Conservation (phyloP, 2,113 vertebrate genomes). For the Ammodytes marinus region DNA sequence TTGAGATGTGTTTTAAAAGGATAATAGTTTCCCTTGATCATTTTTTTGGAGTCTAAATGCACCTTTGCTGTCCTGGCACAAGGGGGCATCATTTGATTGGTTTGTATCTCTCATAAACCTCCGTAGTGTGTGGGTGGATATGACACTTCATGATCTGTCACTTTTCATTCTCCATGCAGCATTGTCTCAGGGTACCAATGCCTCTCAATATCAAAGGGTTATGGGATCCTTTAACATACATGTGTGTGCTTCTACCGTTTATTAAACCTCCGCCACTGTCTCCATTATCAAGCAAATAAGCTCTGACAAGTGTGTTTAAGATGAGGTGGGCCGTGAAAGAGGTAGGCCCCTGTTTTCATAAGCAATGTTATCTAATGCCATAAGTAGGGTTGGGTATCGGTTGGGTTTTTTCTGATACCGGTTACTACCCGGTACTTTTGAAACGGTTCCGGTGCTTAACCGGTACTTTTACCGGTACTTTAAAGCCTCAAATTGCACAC, state of each 20-base stretch:
- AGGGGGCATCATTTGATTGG: slow-evolving; percentile 50
- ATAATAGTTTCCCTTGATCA: neutral
- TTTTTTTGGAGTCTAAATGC: neutral
- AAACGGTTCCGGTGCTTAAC: too few relatives aligned
- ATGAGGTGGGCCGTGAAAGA: neutral
- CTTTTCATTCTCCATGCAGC: neutral
- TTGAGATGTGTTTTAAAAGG: neutral
- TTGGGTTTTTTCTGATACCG: too few relatives aligned
- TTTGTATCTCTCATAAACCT: neutral
- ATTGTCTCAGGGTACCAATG: neutral
- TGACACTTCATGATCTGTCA: neutral
- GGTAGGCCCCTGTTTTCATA: neutral
- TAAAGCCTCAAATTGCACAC: too few relatives aligned
- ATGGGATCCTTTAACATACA: slow-evolving; percentile 1
- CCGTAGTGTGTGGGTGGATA: too few relatives aligned
- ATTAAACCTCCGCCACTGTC: neutral
- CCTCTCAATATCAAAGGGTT: neutral
- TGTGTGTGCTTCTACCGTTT: neutral
- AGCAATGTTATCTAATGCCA: slow-evolving; percentile 25
- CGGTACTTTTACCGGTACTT: too few relatives aligned
- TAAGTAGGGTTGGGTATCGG: too few relatives aligned
- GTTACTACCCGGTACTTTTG: too few relatives aligned
- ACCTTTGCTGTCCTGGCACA: slow-evolving; percentile 40
- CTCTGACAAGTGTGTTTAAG: neutral
- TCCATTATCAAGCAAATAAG: slow-evolving; percentile 6